A percentile compares a stretch with the other conserved stretches of the same genome.
These are phyloP conservation scores for Cephus pulcher DNA, from an alignment of 2,888 invertebrate species.

Conservation along the genomic window DNA sequence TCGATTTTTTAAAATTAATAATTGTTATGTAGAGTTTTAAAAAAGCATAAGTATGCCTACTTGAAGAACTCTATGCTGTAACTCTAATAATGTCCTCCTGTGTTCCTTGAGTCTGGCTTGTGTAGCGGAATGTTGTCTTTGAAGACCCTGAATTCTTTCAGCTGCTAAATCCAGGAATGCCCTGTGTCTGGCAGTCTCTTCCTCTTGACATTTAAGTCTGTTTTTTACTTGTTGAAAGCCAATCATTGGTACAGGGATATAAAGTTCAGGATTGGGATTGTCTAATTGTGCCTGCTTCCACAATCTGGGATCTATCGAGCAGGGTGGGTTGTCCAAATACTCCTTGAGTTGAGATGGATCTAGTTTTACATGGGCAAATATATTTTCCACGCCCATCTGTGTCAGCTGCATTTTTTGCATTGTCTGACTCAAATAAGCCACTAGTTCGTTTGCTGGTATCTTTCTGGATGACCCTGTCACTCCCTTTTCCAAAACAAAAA, in stretches of 20 bases:
- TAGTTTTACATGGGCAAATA: slow-evolving; percentile 80
- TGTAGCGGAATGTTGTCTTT: slow-evolving; percentile 84
- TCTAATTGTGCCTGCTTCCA: slow-evolving; percentile 98
- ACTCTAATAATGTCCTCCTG: slow-evolving; percentile 81
- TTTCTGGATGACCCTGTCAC: slow-evolving; percentile 75
- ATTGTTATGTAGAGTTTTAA: background rate
- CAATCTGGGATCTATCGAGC: slow-evolving; percentile 89
- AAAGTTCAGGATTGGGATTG: slow-evolving; percentile 91
- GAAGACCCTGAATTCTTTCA: slow-evolving; percentile 81
- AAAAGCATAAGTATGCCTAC: slow-evolving; percentile 61
- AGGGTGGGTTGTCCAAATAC: slow-evolving; percentile 90
- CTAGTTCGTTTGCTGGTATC: slow-evolving; percentile 80
- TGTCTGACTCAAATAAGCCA: slow-evolving; percentile 77
- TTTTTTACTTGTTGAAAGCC: slow-evolving; percentile 87
- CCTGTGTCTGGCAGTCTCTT: slow-evolving; percentile 85
- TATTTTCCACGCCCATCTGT: slow-evolving; percentile 78
- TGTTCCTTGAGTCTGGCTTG: slow-evolving; percentile 85
- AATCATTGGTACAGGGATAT: slow-evolving; percentile 94
- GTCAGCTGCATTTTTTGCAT: slow-evolving; percentile 79
- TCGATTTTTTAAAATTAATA: background rate
- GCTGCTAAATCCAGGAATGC: slow-evolving; percentile 83
- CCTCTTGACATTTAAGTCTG: slow-evolving; percentile 85
- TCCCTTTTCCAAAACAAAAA: slow-evolving; percentile 80
- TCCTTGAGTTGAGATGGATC: slow-evolving; percentile 84
- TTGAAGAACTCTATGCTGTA: slow-evolving; percentile 86